A percentile compares a stretch with the other conserved stretches of the same genome.
Conservation (phyloP, 2,113 vertebrate species). For the Numenius arquata region DNA sequence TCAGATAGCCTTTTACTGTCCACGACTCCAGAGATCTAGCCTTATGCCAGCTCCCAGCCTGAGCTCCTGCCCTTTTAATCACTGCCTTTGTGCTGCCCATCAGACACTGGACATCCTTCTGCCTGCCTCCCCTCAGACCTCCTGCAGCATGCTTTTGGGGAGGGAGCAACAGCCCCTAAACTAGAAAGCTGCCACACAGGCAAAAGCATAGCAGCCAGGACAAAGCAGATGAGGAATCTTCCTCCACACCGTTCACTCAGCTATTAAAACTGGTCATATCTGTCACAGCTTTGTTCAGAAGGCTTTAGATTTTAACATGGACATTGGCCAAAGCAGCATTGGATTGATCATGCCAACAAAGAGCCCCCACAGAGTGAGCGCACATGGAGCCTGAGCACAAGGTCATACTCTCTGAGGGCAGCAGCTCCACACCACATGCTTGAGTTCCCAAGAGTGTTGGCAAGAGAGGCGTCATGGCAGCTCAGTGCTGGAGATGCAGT, state of each 20-base stretch:
- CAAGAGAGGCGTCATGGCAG: background rate
- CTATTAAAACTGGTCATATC: background rate
- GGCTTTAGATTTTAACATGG: background rate
- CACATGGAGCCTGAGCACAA: background rate
- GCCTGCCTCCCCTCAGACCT: background rate
- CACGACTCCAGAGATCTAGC: background rate
- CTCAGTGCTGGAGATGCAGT: background rate
- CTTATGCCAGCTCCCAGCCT: background rate
- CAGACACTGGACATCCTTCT: background rate
- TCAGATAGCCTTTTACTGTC: background rate
- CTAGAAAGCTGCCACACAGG: background rate
- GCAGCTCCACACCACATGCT: background rate
- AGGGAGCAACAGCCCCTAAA: background rate
- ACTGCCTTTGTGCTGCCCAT: background rate
- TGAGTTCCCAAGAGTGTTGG: background rate
- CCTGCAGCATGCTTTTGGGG: background rate
- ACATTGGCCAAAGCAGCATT: background rate
- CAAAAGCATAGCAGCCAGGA: background rate
- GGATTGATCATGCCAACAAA: background rate
- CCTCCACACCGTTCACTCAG: accelerated
- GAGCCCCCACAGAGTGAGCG: accelerated
- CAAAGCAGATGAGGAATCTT: background rate
- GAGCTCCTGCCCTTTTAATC: background rate
- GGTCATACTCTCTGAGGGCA: background rate
- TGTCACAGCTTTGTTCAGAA: background rate